Conservation (phyloP, 2,888 invertebrate species). For the Adineta ricciae region DNA sequence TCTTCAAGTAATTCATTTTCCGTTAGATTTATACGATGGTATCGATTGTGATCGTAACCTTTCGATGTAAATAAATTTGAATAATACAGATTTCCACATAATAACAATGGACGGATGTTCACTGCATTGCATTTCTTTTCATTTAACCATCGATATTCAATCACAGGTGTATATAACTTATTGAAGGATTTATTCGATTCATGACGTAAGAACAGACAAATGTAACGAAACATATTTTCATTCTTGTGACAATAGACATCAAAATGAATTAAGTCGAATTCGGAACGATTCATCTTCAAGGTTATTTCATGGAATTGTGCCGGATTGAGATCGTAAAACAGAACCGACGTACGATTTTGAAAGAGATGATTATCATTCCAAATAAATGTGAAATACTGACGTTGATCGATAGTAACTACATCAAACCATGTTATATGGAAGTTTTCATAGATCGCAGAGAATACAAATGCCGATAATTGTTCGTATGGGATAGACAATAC, state of each 20-base stretch:
- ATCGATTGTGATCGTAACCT: not conserved
- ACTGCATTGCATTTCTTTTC: not conserved
- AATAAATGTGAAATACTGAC: slow-evolving; percentile 7
- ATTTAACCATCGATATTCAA: not conserved
- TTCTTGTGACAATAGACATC: not conserved
- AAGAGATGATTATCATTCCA: slow-evolving; percentile 4
- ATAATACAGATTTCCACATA: slow-evolving; percentile 9
- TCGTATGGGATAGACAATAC: not conserved
- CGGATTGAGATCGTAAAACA: slow-evolving; percentile 15
- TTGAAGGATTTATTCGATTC: not conserved
- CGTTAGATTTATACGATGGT: not conserved
- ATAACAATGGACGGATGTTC: not conserved
- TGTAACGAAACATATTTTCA: slow-evolving; percentile 7
- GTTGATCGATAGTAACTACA: slow-evolving; percentile 12
- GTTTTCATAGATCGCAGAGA: slow-evolving; percentile 6
- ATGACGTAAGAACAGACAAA: not conserved
- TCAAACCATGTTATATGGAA: slow-evolving; percentile 17
- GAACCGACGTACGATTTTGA: slow-evolving; percentile 1
- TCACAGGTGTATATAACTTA: not conserved
- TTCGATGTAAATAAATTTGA: not conserved
- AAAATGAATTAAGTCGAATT: slow-evolving; percentile 5
- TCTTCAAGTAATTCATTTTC: not conserved
- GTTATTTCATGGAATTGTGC: not conserved
- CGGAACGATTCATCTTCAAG: not conserved
- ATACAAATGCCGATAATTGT: not conserved